Evolutionary conservation across 2,797 vertebrate genomes (phyloP).

Genomic region (Argentina silus): DNA sequence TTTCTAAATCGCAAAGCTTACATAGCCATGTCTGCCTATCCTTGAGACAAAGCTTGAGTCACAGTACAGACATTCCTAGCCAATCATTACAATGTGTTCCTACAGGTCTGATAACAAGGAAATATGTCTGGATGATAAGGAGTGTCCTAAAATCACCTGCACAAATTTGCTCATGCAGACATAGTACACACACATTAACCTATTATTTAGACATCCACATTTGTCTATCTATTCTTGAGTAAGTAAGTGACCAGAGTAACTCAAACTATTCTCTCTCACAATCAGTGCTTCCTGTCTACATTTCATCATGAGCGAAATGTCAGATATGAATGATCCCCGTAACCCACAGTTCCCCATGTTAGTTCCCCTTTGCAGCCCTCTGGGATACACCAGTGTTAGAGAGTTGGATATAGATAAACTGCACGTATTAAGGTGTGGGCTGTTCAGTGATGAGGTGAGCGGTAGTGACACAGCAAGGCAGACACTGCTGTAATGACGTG

Average conservation of each 20-base stretch:
- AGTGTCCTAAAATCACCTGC: background rate
- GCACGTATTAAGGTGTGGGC: background rate
- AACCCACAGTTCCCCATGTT: slow-evolving; percentile 44
- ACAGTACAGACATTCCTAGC: slow-evolving; percentile 52
- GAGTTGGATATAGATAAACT: background rate
- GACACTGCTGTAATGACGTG: slow-evolving; percentile 73
- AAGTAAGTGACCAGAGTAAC: background rate
- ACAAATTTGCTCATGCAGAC: background rate
- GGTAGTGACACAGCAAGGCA: slow-evolving; percentile 54
- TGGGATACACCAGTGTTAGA: background rate
- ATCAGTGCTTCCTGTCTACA: slow-evolving; percentile 8
- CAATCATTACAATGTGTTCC: slow-evolving; percentile 61
- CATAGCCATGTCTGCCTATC: slow-evolving; percentile 21
- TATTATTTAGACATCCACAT: background rate
- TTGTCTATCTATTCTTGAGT: background rate
- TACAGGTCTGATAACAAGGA: slow-evolving; percentile 52
- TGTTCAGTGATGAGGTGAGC: slow-evolving; percentile 69
- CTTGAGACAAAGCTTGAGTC: slow-evolving; percentile 22
- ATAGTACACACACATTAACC: background rate
- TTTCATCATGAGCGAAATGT: slow-evolving; percentile 57
- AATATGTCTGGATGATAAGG: slow-evolving; percentile 65
- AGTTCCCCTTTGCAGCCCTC: background rate
- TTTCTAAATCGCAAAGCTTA: slow-evolving; percentile 29
- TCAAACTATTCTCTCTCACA: background rate
- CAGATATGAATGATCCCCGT: slow-evolving; percentile 44